Evolutionary conservation across 2,797 vertebrate species (phyloP).

Genomic region (Malurus splendens): DNA sequence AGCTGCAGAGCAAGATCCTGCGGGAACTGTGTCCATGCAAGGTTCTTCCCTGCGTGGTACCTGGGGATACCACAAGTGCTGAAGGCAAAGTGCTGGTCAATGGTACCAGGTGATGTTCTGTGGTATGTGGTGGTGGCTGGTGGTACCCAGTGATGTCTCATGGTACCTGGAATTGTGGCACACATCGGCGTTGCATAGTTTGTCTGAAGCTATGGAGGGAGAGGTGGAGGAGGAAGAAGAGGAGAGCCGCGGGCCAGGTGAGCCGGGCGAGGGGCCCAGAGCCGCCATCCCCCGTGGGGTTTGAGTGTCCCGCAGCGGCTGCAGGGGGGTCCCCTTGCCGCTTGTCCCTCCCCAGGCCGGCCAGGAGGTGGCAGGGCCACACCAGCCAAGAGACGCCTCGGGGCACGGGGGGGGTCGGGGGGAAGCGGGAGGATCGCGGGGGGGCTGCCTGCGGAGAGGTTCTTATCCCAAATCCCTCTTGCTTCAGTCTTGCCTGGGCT

Average conservation of each 20-base stretch:
- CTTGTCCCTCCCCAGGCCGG: not conserved
- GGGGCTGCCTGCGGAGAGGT: no score
- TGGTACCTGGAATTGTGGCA: not conserved
- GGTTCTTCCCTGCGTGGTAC: not conserved
- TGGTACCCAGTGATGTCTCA: not conserved
- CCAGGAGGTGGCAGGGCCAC: conserved; percentile 46
- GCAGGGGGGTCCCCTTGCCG: not conserved
- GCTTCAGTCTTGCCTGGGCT: not conserved
- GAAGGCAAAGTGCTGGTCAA: not conserved
- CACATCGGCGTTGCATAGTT: accelerated
- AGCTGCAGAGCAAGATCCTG: not conserved
- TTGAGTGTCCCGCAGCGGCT: not conserved
- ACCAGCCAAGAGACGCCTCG: not conserved
- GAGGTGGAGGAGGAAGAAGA: not conserved
- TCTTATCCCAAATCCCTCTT: not conserved
- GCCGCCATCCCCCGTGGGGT: accelerated
- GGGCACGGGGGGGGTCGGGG: no score
- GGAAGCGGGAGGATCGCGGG: no score
- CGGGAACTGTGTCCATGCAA: not conserved
- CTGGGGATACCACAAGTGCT: not conserved
- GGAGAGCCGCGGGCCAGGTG: not conserved
- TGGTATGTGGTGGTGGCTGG: not conserved
- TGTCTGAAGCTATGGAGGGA: accelerated
- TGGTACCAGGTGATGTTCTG: accelerated
- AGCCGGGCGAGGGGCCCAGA: not conserved